Conservation (phyloP, 2,113 vertebrate species). For the Varanus komodoensis region DNA sequence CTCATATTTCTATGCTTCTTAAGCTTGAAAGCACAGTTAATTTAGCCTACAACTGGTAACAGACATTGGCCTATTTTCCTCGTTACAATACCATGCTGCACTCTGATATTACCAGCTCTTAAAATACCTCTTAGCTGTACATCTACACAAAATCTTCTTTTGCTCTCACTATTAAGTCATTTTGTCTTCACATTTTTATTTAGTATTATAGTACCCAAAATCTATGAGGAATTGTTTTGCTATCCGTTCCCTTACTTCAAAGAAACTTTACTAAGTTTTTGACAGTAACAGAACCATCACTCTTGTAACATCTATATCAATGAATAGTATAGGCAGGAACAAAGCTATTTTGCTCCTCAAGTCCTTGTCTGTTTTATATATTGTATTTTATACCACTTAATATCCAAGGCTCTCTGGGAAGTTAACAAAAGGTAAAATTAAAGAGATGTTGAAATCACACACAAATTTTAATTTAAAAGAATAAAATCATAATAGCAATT, state of each 20-base stretch:
- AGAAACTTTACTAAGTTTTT: neutral
- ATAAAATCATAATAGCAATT: too few relatives aligned
- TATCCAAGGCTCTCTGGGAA: too few relatives aligned
- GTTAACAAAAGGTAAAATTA: too few relatives aligned
- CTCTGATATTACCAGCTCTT: neutral
- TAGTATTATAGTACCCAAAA: neutral
- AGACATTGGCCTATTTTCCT: neutral
- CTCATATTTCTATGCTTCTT: fast-evolving
- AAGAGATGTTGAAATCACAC: too few relatives aligned
- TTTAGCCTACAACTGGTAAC: neutral
- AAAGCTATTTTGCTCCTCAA: neutral
- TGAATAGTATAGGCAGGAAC: neutral
- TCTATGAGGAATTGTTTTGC: neutral
- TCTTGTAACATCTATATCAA: neutral
- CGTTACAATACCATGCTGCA: neutral
- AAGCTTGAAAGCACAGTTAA: neutral
- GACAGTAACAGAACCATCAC: conserved; percentile 45
- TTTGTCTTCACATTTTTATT: neutral
- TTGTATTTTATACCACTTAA: too few relatives aligned
- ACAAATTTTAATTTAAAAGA: too few relatives aligned
- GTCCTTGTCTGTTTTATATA: neutral
- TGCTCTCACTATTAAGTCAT: conserved; percentile 4
- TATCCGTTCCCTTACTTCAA: neutral
- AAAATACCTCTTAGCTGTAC: neutral
- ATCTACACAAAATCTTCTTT: neutral